Evolutionary conservation across 2,888 invertebrate species (phyloP).

Genomic region (Drymonia ruficornis): DNA sequence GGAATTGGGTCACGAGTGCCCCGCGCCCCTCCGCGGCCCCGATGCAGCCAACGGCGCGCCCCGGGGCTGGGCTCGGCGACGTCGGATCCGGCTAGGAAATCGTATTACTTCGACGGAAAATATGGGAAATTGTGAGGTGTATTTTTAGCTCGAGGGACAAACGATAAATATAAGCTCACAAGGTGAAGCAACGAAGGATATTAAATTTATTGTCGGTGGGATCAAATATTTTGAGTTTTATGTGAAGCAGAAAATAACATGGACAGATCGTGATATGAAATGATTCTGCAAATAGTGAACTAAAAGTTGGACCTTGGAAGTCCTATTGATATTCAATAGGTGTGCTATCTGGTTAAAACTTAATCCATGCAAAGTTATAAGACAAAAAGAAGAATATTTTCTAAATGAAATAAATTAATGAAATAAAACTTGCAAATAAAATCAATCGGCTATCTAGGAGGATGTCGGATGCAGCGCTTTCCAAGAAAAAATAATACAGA

Average conservation of each 20-base stretch:
- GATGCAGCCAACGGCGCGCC: slow-evolving; percentile 37
- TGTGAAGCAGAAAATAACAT: background rate
- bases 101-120: slow-evolving; percentile 38
- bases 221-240: slow-evolving; percentile 1
- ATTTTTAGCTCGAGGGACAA: slow-evolving; percentile 53
- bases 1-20: slow-evolving; percentile 68
- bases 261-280: background rate
- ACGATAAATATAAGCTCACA: slow-evolving; percentile 31
- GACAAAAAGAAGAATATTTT: too few species aligned
- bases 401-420: too few species aligned
- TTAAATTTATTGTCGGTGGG: slow-evolving; percentile 4
- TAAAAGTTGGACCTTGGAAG: too few species aligned
- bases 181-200: slow-evolving; percentile 34
- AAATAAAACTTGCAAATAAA: too few species aligned
- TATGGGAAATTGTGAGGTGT: slow-evolving; percentile 35
- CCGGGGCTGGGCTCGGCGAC: slow-evolving; percentile 38
- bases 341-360: too few species aligned
- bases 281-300: too few species aligned
- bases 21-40: slow-evolving; percentile 47
- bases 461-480: too few species aligned
- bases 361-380: too few species aligned
- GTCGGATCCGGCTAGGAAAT: slow-evolving; percentile 41
- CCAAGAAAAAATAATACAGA: too few species aligned
- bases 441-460: too few species aligned
- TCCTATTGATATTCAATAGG: too few species aligned